Conservation (phyloP, 2,888 invertebrate species). For the Camponotus fellah region DNA sequence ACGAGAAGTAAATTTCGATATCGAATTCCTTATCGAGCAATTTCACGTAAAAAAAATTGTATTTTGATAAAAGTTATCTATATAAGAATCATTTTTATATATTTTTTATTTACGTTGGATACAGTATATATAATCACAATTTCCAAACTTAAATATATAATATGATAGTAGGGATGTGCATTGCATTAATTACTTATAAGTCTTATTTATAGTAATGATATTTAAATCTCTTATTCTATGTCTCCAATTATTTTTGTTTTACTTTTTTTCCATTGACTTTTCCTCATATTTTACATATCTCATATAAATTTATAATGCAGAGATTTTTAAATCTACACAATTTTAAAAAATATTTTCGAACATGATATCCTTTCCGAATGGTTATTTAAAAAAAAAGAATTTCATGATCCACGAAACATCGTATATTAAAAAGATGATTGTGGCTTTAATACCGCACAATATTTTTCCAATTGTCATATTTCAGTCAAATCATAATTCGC, state of each 20-base stretch:
- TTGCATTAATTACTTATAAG: neutral
- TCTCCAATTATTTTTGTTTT: conserved; percentile 18
- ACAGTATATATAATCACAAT: neutral
- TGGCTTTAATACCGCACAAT: conserved; percentile 29
- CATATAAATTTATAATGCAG: neutral
- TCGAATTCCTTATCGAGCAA: neutral
- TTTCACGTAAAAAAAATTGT: neutral
- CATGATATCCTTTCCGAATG: neutral
- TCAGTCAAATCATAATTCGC: conserved; percentile 74
- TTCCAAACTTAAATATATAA: neutral
- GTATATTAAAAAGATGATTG: neutral
- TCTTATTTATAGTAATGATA: neutral
- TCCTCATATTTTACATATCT: neutral
- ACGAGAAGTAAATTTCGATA: neutral
- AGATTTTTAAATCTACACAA: neutral
- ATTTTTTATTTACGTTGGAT: neutral
- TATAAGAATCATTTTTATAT: neutral
- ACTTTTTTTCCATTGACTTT: neutral
- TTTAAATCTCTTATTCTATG: neutral
- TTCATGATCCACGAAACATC: neutral
- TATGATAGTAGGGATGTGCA: neutral
- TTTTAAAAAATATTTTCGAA: neutral
- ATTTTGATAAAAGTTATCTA: conserved; percentile 2
- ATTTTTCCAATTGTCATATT: conserved; percentile 62
- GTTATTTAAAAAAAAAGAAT: neutral